Evolutionary conservation across 2,888 invertebrate species (phyloP), one percentile per base, ranked within the genome.

Genomic region (Trichopoda pennipes): DNA sequence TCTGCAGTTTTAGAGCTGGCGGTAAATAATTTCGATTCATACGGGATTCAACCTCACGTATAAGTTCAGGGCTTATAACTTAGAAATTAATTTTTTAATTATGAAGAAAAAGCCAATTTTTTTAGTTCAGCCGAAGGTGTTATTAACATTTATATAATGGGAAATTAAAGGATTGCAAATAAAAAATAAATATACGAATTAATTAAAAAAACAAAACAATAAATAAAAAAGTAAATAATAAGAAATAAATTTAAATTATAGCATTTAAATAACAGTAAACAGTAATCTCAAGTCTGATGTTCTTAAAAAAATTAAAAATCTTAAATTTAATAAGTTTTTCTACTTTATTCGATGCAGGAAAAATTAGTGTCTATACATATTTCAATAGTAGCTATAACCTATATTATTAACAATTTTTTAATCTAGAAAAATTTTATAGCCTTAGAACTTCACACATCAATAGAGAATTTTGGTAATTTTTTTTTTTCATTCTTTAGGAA

Each of bases 11-110:
- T 68, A 91, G 86, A 63, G 94, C 94, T 81, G 96, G 94, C 70
- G 96, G 96, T 87, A 95, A 92, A 90, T 95, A 95, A 88, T 95
- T 94, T 86, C 95, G 92, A 90, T 95, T 95, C 96, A 97, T 97
- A 90, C 97, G 94, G 87, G 95, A 95, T 92, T 97, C 97, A 86
- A 97, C 96, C 90, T 97, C 97, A 94, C 95, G 95, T 86, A 96
- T 95, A 91, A 97, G 93, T 91, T 97, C 96, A 85, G 96, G 96
- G 91, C 96, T 96, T 92, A 97, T 96, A 89, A 96, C 97, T 97
- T 93, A 21, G 19, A 74, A 53, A 68, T 56, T 19, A 72, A 75
- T 69, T 28, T 58, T 28, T 19, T 14, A 38, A 7, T 76, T 72
- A 66, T 28, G 42, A 38, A 42, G 47, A n/a, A 61, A 63, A 49